These are phyloP conservation scores for Tragopan temminckii DNA, from an alignment of 2,797 vertebrate genomes.

Conservation along the genomic window DNA sequence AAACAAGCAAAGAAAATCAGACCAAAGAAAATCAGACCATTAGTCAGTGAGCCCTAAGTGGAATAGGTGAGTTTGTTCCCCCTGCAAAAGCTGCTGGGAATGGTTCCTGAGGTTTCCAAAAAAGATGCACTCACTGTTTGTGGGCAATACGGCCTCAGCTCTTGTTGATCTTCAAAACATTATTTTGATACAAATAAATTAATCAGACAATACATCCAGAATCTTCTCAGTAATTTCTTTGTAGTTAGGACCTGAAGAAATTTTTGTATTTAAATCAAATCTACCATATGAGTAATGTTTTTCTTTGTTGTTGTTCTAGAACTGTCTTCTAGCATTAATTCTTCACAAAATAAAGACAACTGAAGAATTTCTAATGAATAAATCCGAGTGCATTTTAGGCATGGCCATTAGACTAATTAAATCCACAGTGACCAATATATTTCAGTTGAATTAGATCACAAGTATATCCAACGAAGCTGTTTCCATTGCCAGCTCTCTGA, in stretches of 20 bases:
- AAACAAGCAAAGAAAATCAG: not conserved
- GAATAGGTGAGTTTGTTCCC: not conserved
- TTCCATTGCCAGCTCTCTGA: slow-evolving; percentile 60
- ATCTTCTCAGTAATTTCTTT: not conserved
- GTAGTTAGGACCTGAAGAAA: slow-evolving; percentile 19
- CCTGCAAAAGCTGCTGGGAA: not conserved
- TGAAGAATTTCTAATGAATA: slow-evolving; percentile 42
- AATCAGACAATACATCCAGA: not conserved
- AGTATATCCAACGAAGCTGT: slow-evolving; percentile 55
- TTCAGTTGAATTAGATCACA: slow-evolving; percentile 70
- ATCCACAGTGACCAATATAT: slow-evolving; percentile 52
- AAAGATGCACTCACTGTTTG: not conserved
- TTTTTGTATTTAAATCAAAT: slow-evolving; percentile 22
- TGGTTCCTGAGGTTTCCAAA: not conserved
- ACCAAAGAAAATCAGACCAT: not conserved
- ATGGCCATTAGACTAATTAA: slow-evolving; percentile 73
- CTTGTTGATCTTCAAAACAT: not conserved
- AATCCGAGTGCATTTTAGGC: slow-evolving; percentile 48
- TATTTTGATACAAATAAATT: not conserved
- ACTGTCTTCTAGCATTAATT: not conserved
- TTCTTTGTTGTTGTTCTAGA: not conserved
- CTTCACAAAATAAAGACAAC: slow-evolving; percentile 37
- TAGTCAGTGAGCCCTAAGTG: not conserved
- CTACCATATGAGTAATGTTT: not conserved
- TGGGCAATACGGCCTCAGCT: not conserved